Base-by-base conservation (phyloP, 2,888 invertebrate species). In the Idaea dimidiata region DNA sequence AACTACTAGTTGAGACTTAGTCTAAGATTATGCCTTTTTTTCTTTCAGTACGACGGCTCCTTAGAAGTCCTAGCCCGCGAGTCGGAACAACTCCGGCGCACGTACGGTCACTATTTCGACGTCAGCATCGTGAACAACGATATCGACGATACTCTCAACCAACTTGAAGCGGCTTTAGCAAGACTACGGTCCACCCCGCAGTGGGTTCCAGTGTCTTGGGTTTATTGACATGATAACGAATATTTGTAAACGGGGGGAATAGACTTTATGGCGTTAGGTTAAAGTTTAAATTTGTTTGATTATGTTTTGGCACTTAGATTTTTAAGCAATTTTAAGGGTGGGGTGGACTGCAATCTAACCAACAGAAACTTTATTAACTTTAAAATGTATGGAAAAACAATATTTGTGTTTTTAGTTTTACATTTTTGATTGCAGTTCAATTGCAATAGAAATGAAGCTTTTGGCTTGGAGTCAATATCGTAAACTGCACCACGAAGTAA, bases 51-150 rank as follows among this genome's bases (percentile, higher is more conserved):
- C 83, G 99, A 99, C 89, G 99, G 99, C 64, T 99, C 99, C 78
- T 93, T 99, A 82, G 99, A 99, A 87, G 95, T 98, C 63, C 93
- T 99, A 72, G 97, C 98, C 32, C 97, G 98, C 78, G 99, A 99
- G 88, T 99, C 99, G 60, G 99, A 99, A 78, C 96, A 98, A 89
- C 94, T 99, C 69, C 96, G 98, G 54, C 97, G 98, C 84, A 98
- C 99, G 16, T 99, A 99, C 93, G 99, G 99, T 57, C 99, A 99
- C 90, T 98, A 98, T 92, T 99, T 99, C 93, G 99, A 99, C 93
- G 94, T 99, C 87, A 98, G 97, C 75, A 98, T 99, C 81, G 97
- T 99, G 70, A 99, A 99, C 94, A 99, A 99, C 93, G 99, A 99
- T 93, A 99, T 99, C 70, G 99, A 99, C 88, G 99, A 99, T 88